Evolutionary conservation across 2,888 invertebrate genomes (phyloP), one percentile per base, ranked within the genome.

Genomic region (Tenthredo livida): DNA sequence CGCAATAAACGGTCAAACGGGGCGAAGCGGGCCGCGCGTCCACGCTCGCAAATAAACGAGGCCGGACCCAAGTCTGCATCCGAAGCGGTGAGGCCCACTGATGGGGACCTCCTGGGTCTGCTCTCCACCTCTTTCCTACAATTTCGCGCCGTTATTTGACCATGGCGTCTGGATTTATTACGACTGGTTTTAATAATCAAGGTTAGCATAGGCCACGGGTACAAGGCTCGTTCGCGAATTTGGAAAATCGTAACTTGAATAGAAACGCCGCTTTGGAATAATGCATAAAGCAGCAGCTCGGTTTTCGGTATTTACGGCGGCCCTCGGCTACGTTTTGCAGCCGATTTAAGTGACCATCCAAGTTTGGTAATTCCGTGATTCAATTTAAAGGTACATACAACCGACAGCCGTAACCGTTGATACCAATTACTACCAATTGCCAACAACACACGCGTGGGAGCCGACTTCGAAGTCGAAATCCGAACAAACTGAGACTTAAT

Each of bases 1-100:
- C 82, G 85, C 85, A 85, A 85, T 85, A 72, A 82, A 82, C 85
- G 85, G 80, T 70, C 78, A 43, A 80, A 72, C 80, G 78, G 65
- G 65, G 40, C 21, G 47, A 80, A 40, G 61, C 80, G 47, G 83
- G 67, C 83, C 70, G 82, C 40, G 67, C 70, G 85, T 70, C 78
- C 82, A 50, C 85, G 37, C 82, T 85, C 70, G 80, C 77, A 80
- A 67, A 84, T 84, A 84, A 78, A 84, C 25, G 61, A 67, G 85
- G 47, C 50, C 29, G 47, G 40, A 40, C 40, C 37, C 37, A n/a
- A n/a, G 50, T 80, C 54, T 33, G 58, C 37, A 61, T 58, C 80
- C 40, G 25, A 17, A 61, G 21, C 61, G 37, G 29, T 4, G 54
- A n/a, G 54, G 54, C 40, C 77, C 54, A 10, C 29, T 61, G 80